These are phyloP conservation scores for Myathropa florea DNA, from an alignment of 2,888 invertebrate species.

Conservation along the genomic window DNA sequence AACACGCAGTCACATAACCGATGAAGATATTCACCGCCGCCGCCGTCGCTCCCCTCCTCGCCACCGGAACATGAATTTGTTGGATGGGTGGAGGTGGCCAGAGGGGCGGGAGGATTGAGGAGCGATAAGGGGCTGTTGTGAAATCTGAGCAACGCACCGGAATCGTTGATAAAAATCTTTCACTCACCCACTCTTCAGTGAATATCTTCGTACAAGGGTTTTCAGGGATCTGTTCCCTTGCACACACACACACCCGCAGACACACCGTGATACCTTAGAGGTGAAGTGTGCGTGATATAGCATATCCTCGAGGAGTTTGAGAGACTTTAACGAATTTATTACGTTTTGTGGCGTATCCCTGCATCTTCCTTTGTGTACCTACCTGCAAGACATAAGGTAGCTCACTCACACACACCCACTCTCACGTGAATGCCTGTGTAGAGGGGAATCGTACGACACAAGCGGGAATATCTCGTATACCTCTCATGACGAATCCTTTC, in stretches of 20 bases:
- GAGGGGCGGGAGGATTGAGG: no score
- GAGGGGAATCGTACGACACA: conserved; percentile 9
- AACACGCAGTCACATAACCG: conserved; percentile 7
- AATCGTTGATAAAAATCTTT: conserved; percentile 57
- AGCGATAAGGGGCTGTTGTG: neutral
- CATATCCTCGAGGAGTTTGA: conserved; percentile 47
- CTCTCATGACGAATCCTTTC: conserved; percentile 49
- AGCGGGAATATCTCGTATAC: neutral
- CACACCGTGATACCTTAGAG: neutral
- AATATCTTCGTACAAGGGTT: neutral
- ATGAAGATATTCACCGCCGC: conserved; percentile 14
- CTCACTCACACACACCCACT: neutral
- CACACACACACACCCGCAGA: conserved; percentile 1
- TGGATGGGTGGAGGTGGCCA: neutral
- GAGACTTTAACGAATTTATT: conserved; percentile 56
- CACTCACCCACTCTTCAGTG: conserved; percentile 4
- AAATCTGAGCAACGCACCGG: conserved; percentile 62
- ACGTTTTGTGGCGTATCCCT: conserved; percentile 38
- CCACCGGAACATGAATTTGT: no score
- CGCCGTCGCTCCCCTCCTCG: no score
- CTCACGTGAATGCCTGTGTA: no score
- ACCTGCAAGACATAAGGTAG: neutral
- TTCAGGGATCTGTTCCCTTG: conserved; percentile 5
- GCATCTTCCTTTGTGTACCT: conserved; percentile 6
- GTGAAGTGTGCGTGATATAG: conserved; percentile 15